phyloP scores from a whole-genome alignment of 2,113 vertebrate species.

The Ardeotis arabs region DNA sequence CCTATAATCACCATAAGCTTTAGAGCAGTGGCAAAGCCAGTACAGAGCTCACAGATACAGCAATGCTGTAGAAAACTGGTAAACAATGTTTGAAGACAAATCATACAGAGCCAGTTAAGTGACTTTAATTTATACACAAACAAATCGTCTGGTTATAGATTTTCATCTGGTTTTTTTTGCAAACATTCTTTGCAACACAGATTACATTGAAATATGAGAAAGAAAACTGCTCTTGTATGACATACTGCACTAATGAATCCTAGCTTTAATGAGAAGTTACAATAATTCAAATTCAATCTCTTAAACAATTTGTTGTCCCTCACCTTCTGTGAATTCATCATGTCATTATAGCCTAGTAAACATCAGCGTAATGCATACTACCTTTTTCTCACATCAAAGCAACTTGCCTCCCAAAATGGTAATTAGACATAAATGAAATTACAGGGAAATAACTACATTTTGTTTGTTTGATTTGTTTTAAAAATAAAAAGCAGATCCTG shows the following conservation, averaged over 20 bases:
- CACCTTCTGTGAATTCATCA: background rate
- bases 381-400: background rate
- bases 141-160: background rate
- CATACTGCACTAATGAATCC: background rate
- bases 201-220: background rate
- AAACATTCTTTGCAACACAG: background rate
- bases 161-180: background rate
- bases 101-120: background rate
- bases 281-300: background rate
- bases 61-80: background rate
- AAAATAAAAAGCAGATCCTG: slow-evolving; percentile 26
- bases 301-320: background rate
- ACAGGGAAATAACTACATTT: background rate
- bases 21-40: background rate
- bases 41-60: background rate
- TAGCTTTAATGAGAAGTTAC: background rate
- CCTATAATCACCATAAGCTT: background rate
- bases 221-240: background rate
- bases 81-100: background rate
- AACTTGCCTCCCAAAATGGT: background rate
- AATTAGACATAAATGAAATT: background rate
- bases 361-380: background rate
- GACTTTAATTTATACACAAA: background rate
- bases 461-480: slow-evolving; percentile 24
- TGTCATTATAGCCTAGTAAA: slow-evolving; percentile 8